phyloP scores from a whole-genome alignment of 2,797 vertebrate species.

The Pelochelys cantorii region DNA sequence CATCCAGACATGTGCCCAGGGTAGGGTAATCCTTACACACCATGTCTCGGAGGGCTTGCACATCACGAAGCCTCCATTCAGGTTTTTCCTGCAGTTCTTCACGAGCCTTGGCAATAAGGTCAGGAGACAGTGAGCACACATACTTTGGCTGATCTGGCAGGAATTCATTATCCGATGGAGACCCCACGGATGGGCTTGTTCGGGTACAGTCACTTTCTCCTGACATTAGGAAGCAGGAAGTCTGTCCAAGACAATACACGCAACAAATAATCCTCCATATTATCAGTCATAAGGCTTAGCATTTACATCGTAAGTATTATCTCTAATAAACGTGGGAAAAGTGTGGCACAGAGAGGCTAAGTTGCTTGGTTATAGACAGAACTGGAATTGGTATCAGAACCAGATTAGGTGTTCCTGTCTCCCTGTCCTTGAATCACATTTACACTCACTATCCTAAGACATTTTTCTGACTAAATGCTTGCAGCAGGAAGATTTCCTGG shows the following conservation, averaged over 20 bases:
- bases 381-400: rapidly evolving
- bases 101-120: conserved; percentile 93
- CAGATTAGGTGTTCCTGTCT: neutral
- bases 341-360: neutral
- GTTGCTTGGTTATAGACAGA: neutral
- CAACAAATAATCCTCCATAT: neutral
- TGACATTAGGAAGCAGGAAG: conserved; percentile 86
- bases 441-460: neutral
- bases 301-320: neutral
- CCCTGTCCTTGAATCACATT: neutral
- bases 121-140: conserved; percentile 90
- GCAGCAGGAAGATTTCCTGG: rapidly evolving
- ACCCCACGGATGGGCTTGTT: conserved; percentile 81
- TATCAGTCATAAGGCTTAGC: neutral
- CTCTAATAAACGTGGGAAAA: neutral
- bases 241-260: conserved; percentile 31
- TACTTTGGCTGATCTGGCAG: conserved; percentile 86
- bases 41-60: conserved; percentile 97
- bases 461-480: neutral
- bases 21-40: conserved; percentile 94
- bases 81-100: conserved; percentile 98
- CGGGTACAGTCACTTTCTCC: conserved; percentile 88
- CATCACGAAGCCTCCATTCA: conserved; percentile 95
- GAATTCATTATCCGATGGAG: conserved; percentile 81
- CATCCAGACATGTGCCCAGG: conserved; percentile 92